phyloP scores from a whole-genome alignment of 2,888 invertebrate genomes.

The Sminthurinus aureus region DNA sequence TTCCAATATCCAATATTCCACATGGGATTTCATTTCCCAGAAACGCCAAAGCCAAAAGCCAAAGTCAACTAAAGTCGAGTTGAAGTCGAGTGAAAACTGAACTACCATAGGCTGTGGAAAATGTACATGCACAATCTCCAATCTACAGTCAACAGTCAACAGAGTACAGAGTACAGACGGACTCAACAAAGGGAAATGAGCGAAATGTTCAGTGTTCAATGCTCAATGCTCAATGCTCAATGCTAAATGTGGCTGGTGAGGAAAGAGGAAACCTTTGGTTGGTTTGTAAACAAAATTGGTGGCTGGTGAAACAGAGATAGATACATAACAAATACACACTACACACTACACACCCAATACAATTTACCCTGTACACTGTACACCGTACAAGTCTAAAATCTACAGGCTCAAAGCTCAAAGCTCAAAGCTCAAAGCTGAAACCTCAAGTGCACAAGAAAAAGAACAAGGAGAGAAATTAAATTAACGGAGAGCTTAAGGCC shows the following conservation, averaged over 20 bases:
- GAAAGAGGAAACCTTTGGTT: not conserved
- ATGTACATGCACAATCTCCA: not conserved
- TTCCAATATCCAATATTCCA: no score
- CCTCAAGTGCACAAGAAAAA: not conserved
- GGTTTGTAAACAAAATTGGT: not conserved
- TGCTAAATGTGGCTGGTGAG: not conserved
- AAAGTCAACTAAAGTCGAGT: not conserved
- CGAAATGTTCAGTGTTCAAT: not conserved
- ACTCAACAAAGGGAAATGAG: no score
- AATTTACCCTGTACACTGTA: no score
- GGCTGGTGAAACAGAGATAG: not conserved
- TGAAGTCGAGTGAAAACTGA: not conserved
- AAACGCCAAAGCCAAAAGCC: not conserved
- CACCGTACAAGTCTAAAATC: no score
- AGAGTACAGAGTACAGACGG: no score
- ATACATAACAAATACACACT: not conserved
- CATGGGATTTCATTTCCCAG: no score
- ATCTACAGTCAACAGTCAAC: no score
- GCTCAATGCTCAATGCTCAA: not conserved
- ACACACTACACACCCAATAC: no score
- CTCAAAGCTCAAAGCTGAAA: no score
- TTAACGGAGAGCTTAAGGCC: conserved; percentile 33
- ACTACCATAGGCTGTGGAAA: not conserved
- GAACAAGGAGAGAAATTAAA: conserved; percentile 14
- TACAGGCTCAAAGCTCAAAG: no score